Base-by-base conservation (phyloP, 2,113 vertebrate genomes). In the Protobothrops mucrosquamatus region DNA sequence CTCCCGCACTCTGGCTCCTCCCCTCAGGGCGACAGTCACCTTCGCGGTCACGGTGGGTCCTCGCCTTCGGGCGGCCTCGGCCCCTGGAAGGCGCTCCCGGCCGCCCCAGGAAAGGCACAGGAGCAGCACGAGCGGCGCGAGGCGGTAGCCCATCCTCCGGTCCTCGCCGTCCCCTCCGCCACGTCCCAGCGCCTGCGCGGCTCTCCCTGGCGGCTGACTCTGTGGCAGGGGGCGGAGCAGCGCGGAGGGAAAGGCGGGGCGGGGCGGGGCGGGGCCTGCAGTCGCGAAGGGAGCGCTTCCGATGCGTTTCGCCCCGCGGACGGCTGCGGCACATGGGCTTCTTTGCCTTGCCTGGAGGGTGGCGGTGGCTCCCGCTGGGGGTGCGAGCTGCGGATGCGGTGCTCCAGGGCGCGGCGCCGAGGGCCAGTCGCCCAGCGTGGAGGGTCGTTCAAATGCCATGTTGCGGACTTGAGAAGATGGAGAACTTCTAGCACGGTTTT, bases 21-120 rank as follows among this genome's bases (percentile, higher is more conserved):
- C 56, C 46, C 48, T 51, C 87, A 34, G 18, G 61, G 22, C 22
- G 20, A 54, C 55, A 88, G 93, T 97, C 97, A 98, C 97, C 98
- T 98, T 98, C 85, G 94, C 96, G 1, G 97, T 98, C 95, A 98
- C 98, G 85, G 93, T 92, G 90, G 97, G 97, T 92, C 98, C 98
- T 87, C 97, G 96, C 96, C 94, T 97, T 95, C 46, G 94, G 64
- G 96, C 90, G 61, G 96, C 94, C 20, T 93, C 88, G 8, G 95
- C 91, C 61, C 91, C 94, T 2, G 96, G 91, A 23, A 93, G 26
- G 18, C 43, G 48, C 51, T 46, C 90, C 39, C 97, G 92, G 11
- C 93, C 23, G 88, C 26, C 97, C 3, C 43, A 91, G 0, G 39
- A 91, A 6, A 26, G 91, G 0, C 12, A 92, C 0, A 94, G 24